phyloP scores from a whole-genome alignment of 1,140 invertebrate genomes.

The Caenorhabditis remanei region DNA sequence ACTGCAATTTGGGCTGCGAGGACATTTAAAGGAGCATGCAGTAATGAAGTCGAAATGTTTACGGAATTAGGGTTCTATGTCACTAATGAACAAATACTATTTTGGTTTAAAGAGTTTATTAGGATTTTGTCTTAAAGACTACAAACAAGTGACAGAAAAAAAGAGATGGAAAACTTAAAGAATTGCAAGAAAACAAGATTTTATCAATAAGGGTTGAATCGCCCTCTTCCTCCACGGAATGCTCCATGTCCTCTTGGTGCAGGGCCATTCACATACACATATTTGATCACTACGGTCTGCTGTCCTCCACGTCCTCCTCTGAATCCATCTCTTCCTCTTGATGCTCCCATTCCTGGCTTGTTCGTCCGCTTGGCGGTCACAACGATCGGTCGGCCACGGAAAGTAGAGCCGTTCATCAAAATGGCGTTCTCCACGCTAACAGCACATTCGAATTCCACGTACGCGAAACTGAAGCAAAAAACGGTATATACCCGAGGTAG shows the following conservation, averaged over 20 bases:
- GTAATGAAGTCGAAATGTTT: too few species aligned
- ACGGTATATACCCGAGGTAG: too few species aligned
- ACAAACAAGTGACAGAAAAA: too few species aligned
- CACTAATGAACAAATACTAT: too few species aligned
- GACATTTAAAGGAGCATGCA: too few species aligned
- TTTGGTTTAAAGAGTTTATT: too few species aligned
- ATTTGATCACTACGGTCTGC: not conserved
- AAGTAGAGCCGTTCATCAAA: not conserved
- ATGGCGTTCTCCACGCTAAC: not conserved
- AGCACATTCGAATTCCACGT: not conserved
- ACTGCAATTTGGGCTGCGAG: too few species aligned
- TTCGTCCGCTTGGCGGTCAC: constrained; percentile 5
- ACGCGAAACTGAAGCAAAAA: constrained; percentile 5
- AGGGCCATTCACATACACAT: not conserved
- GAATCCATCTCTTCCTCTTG: not conserved
- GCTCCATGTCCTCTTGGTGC: not conserved
- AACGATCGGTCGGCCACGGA: not conserved
- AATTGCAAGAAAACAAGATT: too few species aligned
- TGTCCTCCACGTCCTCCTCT: not conserved
- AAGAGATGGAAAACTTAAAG: too few species aligned
- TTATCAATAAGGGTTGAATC: not conserved
- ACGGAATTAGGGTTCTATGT: too few species aligned
- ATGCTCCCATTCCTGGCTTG: not conserved
- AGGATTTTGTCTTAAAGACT: too few species aligned
- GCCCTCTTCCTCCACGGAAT: not conserved